Evolutionary conservation across 2,113 vertebrate genomes (phyloP), one percentile per base, ranked within the genome.

Genomic region (Pelmatolapia mariae): DNA sequence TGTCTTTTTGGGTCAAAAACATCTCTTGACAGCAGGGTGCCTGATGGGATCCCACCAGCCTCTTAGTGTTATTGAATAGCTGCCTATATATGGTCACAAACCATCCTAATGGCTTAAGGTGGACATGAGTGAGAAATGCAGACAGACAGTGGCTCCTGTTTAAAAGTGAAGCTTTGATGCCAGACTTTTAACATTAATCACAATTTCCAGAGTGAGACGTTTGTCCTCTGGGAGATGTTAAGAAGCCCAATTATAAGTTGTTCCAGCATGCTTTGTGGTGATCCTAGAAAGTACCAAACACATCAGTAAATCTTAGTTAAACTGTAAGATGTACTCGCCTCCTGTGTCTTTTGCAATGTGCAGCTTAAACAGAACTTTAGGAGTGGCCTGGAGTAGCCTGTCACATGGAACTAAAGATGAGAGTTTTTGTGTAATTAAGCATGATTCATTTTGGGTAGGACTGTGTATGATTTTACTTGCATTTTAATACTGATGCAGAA

Each of bases 1-100:
- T 16, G 22, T 85, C 43, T 80, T 52, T 71, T 66, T 68, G 56
- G 84, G 47, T 83, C 63, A 61, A 80, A 88, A 71, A 78, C 81
- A 16, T 83, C 26, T 16, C 66, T 22, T 45, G 68, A 29, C 40
- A 73, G 68, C 68, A 45, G 8, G 40, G 22, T 26, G 22, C 1
- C 40, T 26, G 38, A 73, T 29, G 22, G 22, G 61, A 53, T 76
- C 38, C 63, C 63, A 45, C 19, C 1, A 71, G 22, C n/a, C 82
- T 24, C 79, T 63, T 71, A 68, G 15, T 57, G 40, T 52, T 80
- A 6, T 4, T 59, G 81, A 90, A 80, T 63, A 82, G 29, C 11
- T 90, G 79, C 59, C 93, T 88, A 31, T 93, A 90, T 87, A 91
- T 87, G 92, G 92, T 68, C 71, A 22, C 38, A 22, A 81, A 45